phyloP scores from a whole-genome alignment of 2,888 invertebrate species.

The Pyrgus malvae region DNA sequence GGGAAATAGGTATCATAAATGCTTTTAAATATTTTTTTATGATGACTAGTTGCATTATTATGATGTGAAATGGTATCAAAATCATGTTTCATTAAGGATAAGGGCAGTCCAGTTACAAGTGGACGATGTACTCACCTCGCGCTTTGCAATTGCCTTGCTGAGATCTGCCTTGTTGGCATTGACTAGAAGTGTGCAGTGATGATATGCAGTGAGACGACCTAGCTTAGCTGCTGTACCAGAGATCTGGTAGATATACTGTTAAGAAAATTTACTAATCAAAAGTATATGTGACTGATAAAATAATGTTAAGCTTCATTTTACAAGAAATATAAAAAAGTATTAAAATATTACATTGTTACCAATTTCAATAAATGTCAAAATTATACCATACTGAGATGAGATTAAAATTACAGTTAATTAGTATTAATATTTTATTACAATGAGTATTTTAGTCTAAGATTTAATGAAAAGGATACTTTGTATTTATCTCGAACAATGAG shows the following conservation, averaged over 20 bases:
- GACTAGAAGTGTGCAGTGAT: constrained; percentile 97
- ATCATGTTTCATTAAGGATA: background rate
- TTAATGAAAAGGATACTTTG: constrained; percentile 86
- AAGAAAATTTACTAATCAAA: constrained; percentile 36
- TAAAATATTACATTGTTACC: no score
- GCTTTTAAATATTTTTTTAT: no score
- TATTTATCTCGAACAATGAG: constrained; percentile 89
- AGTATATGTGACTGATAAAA: no score
- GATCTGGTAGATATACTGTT: constrained; percentile 81
- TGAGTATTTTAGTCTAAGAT: no score
- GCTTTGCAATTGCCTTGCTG: constrained; percentile 86
- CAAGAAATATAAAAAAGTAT: background rate
- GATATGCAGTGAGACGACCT: constrained; percentile 94
- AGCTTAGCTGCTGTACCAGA: constrained; percentile 98
- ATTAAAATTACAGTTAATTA: no score
- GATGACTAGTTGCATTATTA: background rate
- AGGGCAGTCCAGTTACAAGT: constrained; percentile 28
- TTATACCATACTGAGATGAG: background rate
- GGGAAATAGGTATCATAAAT: no score
- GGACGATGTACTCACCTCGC: constrained; percentile 83
- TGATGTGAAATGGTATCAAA: no score
- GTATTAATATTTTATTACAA: no score
- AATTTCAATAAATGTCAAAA: no score
- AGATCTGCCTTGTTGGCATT: constrained; percentile 90
- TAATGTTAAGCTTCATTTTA: no score